Evolutionary conservation across 2,888 invertebrate genomes (phyloP), one percentile per base, ranked within the genome.

Genomic region (Cheiracanthium punctorium): DNA sequence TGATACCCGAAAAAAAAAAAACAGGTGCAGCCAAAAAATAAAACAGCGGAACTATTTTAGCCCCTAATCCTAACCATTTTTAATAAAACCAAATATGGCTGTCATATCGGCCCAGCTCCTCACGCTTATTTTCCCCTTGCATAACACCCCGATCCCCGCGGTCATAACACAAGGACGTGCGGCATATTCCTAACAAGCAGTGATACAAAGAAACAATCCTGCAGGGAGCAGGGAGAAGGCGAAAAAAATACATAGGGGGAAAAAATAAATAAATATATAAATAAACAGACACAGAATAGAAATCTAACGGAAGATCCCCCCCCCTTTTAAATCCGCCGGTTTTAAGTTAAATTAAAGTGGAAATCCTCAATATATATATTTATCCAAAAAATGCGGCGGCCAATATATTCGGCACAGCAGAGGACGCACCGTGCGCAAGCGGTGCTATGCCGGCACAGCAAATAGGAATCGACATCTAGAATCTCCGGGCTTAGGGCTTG

Each of bases 341-440:
- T 85, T 85, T 85, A 85, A 85, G 79, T 85, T 85, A 85, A 85
- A 85, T 85, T 85, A 85, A 85, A 85, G 84, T 85, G 84, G 84
- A 85, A 85, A 85, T 85, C 84, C 79, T 77, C 79, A 73, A 85
- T 85, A 85, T 80, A 79, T 85, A 85, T 85, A 85, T 85, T 85
- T 85, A 85, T 79, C 79, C 77, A 84, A 85, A 85, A n/a, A 85
- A 85, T 32, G 74, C 74, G 79, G 79, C 74, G 48, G 79, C 84
- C 84, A 85, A 85, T 85, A 85, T 85, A 85, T 85, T 85, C 84
- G 70, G 32, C 71, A 64, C 10, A 41, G 58, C n/a, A 58, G 64
- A 74, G 75, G 76, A 71, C 17, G 37, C 30, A 65, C 76, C 77
- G 77, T 73, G 69, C 73, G 41, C 52, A 82, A 70, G 58, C 12